These are phyloP conservation scores for Chrysopilus asiliformis DNA, from an alignment of 2,888 invertebrate genomes.

Conservation along the genomic window DNA sequence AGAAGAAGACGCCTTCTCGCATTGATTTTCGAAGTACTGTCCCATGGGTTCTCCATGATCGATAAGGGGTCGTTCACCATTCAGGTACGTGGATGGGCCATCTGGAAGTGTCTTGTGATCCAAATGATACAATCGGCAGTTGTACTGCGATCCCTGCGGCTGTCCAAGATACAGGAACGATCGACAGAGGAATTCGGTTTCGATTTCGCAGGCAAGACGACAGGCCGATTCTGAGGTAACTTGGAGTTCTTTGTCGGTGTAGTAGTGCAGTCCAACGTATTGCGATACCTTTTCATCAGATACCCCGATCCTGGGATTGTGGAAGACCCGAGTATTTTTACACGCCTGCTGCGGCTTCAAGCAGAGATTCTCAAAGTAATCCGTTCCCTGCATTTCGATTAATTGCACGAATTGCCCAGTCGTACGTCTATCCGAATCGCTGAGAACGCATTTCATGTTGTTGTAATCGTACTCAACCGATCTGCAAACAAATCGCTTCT, in stretches of 20 bases:
- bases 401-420: constrained; percentile 81
- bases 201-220: constrained; percentile 78
- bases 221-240: constrained; percentile 83
- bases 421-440: constrained; percentile 78
- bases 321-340: constrained; percentile 66
- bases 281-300: constrained; percentile 86
- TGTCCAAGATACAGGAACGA: constrained; percentile 59
- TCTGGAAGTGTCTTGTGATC: constrained; percentile 87
- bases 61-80: constrained; percentile 77
- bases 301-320: constrained; percentile 73
- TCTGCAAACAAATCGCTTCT: constrained; percentile 83
- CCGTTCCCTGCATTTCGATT: constrained; percentile 63
- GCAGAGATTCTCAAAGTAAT: constrained; percentile 85
- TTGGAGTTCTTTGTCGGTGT: constrained; percentile 85
- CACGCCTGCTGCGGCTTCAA: constrained; percentile 79
- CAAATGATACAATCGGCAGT: constrained; percentile 82
- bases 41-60: constrained; percentile 86
- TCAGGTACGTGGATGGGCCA: constrained; percentile 81
- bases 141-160: constrained; percentile 62
- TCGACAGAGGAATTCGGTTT: constrained; percentile 84
- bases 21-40: constrained; percentile 79
- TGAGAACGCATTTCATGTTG: constrained; percentile 79
- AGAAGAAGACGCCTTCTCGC: constrained; percentile 44
- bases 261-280: constrained; percentile 82
- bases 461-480: constrained; percentile 91